phyloP scores from a whole-genome alignment of 2,797 vertebrate species.

The Silurus lanzhouensis region DNA sequence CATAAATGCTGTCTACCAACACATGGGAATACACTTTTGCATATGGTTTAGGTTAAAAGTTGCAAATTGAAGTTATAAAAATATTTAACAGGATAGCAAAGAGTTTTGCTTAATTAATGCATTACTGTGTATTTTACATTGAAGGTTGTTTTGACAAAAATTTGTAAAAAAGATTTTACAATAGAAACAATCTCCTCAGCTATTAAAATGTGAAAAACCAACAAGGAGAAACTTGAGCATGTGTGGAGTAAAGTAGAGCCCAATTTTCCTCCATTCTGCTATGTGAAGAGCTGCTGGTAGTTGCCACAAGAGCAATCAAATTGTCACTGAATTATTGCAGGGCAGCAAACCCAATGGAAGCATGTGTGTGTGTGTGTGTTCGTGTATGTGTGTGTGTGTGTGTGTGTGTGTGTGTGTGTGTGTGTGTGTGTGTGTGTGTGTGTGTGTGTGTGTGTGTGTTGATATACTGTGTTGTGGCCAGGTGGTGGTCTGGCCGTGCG shows the following conservation, averaged over 20 bases:
- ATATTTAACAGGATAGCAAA: no score
- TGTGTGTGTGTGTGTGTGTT: slow-evolving; percentile 34
- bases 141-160: no score
- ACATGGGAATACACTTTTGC: background rate
- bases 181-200: background rate
- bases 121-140: no score
- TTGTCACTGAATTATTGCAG: slow-evolving; percentile 55
- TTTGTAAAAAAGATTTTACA: no score
- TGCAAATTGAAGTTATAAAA: background rate
- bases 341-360: slow-evolving; percentile 62
- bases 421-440: slow-evolving; percentile 15
- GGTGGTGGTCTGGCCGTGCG: slow-evolving; percentile 63
- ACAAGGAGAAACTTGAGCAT: slow-evolving; percentile 55
- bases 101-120: no score
- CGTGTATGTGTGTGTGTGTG: slow-evolving; percentile 41
- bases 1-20: background rate
- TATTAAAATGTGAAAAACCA: slow-evolving; percentile 50
- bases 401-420: slow-evolving; percentile 28
- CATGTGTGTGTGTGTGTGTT: slow-evolving; percentile 26
- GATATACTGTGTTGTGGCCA: slow-evolving; percentile 64
- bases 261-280: slow-evolving; percentile 19
- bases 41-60: slow-evolving; percentile 7
- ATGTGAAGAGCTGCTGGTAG: slow-evolving; percentile 30
- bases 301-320: slow-evolving; percentile 32
- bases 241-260: slow-evolving; percentile 16